Evolutionary conservation across 2,888 invertebrate genomes (phyloP).

Genomic region (Calliscelio sp.): DNA sequence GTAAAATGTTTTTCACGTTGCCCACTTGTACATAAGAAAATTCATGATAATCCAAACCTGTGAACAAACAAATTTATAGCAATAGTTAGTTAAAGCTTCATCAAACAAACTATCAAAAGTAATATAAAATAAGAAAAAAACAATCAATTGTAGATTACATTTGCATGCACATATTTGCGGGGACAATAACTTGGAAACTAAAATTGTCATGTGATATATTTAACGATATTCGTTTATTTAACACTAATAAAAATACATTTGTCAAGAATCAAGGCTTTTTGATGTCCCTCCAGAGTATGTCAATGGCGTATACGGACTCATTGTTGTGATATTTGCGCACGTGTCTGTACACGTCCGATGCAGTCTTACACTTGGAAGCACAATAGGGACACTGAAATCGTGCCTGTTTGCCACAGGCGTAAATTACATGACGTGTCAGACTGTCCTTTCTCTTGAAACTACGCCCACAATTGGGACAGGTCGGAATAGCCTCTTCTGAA

Average conservation of each 20-base stretch:
- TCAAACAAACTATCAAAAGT: neutral
- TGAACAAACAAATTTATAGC: slow-evolving; percentile 51
- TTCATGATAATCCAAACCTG: slow-evolving; percentile 51
- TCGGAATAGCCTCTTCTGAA: slow-evolving; percentile 18
- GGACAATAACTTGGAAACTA: no score
- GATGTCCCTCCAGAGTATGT: slow-evolving; percentile 23
- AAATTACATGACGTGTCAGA: slow-evolving; percentile 74
- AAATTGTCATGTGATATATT: no score
- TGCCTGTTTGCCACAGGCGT: slow-evolving; percentile 76
- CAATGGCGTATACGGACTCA: slow-evolving; percentile 46
- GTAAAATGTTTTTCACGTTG: slow-evolving; percentile 22
- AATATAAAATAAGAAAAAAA: neutral
- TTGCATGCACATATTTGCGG: slow-evolving; percentile 3
- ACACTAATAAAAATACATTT: slow-evolving; percentile 31
- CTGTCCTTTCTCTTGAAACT: slow-evolving; percentile 76
- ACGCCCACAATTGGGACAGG: slow-evolving; percentile 77
- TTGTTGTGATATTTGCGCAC: slow-evolving; percentile 45
- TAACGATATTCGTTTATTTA: no score
- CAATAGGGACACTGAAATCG: slow-evolving; percentile 75
- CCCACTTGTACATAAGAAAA: slow-evolving; percentile 17
- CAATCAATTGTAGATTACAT: neutral
- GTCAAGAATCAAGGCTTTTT: slow-evolving; percentile 20
- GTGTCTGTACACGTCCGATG: slow-evolving; percentile 61
- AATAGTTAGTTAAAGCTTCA: slow-evolving; percentile 20
- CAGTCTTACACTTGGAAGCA: slow-evolving; percentile 51